Conservation (phyloP, 2,888 invertebrate species). For the Meteorus colon region DNA sequence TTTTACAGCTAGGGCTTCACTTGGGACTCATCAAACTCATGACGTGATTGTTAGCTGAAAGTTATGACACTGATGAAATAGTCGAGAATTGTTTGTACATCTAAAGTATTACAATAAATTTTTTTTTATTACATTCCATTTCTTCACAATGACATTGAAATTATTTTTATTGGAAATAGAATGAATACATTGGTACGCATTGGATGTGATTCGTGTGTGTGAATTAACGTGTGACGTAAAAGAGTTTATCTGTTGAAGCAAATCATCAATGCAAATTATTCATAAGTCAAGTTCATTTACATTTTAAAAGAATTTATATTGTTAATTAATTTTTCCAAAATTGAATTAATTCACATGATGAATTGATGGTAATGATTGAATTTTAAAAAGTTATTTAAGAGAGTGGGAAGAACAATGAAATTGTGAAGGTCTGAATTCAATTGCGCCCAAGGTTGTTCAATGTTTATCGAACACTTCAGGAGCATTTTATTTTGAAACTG, state of each 20-base stretch:
- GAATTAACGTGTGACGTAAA: conserved; percentile 38
- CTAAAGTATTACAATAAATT: neutral
- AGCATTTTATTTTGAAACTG: no score
- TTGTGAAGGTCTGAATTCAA: no score
- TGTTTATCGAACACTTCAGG: no score
- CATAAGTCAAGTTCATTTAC: conserved; percentile 6
- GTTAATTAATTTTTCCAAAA: no score
- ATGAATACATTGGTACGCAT: neutral
- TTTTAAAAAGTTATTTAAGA: no score
- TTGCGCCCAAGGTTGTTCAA: no score
- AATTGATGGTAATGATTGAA: no score
- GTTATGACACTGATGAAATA: neutral
- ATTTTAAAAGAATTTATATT: neutral
- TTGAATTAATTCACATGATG: no score
- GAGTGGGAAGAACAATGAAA: no score
- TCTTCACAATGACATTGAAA: neutral
- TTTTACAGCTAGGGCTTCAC: neutral
- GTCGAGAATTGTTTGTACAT: neutral
- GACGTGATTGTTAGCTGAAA: neutral
- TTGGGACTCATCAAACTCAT: neutral
- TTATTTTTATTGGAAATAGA: neutral
- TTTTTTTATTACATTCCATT: neutral
- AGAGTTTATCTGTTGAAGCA: conserved; percentile 4
- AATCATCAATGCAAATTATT: conserved; percentile 24
- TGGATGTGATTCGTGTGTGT: neutral